phyloP scores from a whole-genome alignment of 2,113 vertebrate genomes.

The Datnioides undecimradiatus region DNA sequence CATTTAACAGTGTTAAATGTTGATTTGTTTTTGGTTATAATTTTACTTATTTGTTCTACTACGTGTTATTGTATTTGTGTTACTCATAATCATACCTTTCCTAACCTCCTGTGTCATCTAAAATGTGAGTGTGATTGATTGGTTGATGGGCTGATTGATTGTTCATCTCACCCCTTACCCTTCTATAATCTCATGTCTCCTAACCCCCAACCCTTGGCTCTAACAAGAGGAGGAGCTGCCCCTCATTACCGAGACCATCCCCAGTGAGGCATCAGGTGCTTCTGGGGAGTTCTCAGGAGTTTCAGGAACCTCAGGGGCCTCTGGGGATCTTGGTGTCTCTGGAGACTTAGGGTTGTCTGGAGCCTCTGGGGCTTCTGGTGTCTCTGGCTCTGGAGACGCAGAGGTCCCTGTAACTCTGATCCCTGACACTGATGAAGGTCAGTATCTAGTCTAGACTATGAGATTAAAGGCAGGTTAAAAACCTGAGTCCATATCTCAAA shows the following conservation, averaged over 20 bases:
- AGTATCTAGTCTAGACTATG: slow-evolving; percentile 70
- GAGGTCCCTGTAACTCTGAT: slow-evolving; percentile 68
- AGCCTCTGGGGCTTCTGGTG: slow-evolving; percentile 60
- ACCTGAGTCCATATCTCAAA: not conserved
- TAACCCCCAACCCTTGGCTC: slow-evolving; percentile 77
- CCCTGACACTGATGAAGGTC: slow-evolving; percentile 78
- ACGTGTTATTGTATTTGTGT: slow-evolving; percentile 28
- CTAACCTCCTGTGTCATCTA: slow-evolving; percentile 50
- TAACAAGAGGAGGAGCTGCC: slow-evolving; percentile 83
- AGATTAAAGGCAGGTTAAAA: slow-evolving; percentile 17
- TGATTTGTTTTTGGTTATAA: slow-evolving; percentile 27
- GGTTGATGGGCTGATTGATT: slow-evolving; percentile 58
- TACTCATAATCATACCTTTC: slow-evolving; percentile 37
- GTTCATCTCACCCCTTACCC: slow-evolving; percentile 48
- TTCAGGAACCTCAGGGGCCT: slow-evolving; percentile 70
- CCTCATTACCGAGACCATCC: slow-evolving; percentile 52
- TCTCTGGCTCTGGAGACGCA: slow-evolving; percentile 70
- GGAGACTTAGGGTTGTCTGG: slow-evolving; percentile 64
- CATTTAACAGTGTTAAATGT: slow-evolving; percentile 82
- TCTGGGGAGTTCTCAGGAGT: slow-evolving; percentile 76
- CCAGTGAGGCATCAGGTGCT: slow-evolving; percentile 73
- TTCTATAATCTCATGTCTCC: slow-evolving; percentile 67
- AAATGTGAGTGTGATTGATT: slow-evolving; percentile 50
- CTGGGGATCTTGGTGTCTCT: slow-evolving; percentile 66
- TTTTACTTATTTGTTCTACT: slow-evolving; percentile 29